Conservation (phyloP, 2,888 invertebrate genomes). For the Lepidocyrtoides sp. region DNA sequence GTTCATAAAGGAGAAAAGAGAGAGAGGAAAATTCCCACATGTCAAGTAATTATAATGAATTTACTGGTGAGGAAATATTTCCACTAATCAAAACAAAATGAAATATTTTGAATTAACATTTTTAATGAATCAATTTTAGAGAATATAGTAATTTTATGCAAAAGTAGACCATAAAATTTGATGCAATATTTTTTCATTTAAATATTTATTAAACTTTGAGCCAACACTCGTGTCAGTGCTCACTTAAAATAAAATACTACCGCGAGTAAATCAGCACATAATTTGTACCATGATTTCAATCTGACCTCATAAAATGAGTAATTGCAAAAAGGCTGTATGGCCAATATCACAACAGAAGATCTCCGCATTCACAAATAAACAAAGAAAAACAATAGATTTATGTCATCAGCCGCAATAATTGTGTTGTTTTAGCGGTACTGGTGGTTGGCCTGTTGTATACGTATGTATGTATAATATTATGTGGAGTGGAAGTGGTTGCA, state of each 20-base stretch:
- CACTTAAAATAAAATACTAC: too few species aligned
- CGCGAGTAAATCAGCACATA: slow-evolving; percentile 16
- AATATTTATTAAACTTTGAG: neutral
- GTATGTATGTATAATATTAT: too few species aligned
- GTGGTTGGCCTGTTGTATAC: too few species aligned
- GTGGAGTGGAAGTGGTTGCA: slow-evolving; percentile 23
- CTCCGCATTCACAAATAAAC: slow-evolving; percentile 10
- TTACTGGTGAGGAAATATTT: neutral
- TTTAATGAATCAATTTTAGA: slow-evolving; percentile 1
- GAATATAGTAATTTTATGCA: neutral
- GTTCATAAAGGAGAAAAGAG: neutral
- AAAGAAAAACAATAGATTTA: slow-evolving; percentile 15
- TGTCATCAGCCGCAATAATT: slow-evolving; percentile 41
- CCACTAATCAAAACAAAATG: slow-evolving; percentile 8
- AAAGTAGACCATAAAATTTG: neutral
- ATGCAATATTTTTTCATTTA: neutral
- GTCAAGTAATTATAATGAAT: neutral
- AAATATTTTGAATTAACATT: slow-evolving; percentile 18
- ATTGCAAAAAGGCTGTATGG: slow-evolving; percentile 24
- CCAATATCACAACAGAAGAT: neutral
- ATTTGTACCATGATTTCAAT: slow-evolving; percentile 23
- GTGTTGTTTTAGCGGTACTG: slow-evolving; percentile 28
- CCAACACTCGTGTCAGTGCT: neutral
- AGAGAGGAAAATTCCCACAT: neutral
- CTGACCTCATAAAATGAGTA: slow-evolving; percentile 36